A percentile compares a stretch with the other conserved stretches of the same genome.
Evolutionary conservation across 2,888 invertebrate genomes (phyloP).

Genomic region (Subacronicta megacephala): DNA sequence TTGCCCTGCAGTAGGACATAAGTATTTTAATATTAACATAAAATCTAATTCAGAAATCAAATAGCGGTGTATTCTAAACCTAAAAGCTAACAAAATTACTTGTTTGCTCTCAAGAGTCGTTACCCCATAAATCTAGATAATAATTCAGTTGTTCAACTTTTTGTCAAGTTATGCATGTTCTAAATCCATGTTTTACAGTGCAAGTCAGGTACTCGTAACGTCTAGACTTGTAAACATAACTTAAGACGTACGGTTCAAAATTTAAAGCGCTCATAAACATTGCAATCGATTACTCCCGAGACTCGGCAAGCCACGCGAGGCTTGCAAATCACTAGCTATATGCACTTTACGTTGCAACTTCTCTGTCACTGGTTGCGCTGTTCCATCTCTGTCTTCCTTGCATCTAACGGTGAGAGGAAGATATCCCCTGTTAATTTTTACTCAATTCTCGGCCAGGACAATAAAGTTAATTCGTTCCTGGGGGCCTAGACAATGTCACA

Average conservation of each 20-base stretch:
- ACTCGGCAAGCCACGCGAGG: constrained; percentile 60
- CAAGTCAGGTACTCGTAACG: constrained; percentile 25
- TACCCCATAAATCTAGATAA: constrained; percentile 22
- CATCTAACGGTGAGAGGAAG: constrained; percentile 39
- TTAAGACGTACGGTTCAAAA: constrained; percentile 60
- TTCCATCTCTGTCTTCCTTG: constrained; percentile 39
- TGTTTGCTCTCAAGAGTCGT: constrained; percentile 1
- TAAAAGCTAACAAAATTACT: not conserved
- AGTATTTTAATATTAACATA: too few relatives aligned
- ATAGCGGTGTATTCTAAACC: too few relatives aligned
- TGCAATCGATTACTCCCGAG: constrained; percentile 65
- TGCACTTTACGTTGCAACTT: constrained; percentile 48
- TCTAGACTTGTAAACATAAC: constrained; percentile 44
- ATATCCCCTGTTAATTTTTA: constrained; percentile 65
- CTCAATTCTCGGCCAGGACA: constrained; percentile 70
- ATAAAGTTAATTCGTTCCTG: constrained; percentile 73
- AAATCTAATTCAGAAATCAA: too few relatives aligned
- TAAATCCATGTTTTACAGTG: constrained; percentile 32
- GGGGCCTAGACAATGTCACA: too few relatives aligned
- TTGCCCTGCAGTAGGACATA: too few relatives aligned
- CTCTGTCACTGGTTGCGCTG: constrained; percentile 30
- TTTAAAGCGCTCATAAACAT: constrained; percentile 73
- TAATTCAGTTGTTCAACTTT: constrained; percentile 12
- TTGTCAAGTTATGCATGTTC: constrained; percentile 31
- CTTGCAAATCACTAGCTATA: constrained; percentile 62